A percentile compares a stretch with the other conserved stretches of the same genome.
phyloP scores from a whole-genome alignment of 2,113 vertebrate genomes.

The Psettodes erumei region DNA sequence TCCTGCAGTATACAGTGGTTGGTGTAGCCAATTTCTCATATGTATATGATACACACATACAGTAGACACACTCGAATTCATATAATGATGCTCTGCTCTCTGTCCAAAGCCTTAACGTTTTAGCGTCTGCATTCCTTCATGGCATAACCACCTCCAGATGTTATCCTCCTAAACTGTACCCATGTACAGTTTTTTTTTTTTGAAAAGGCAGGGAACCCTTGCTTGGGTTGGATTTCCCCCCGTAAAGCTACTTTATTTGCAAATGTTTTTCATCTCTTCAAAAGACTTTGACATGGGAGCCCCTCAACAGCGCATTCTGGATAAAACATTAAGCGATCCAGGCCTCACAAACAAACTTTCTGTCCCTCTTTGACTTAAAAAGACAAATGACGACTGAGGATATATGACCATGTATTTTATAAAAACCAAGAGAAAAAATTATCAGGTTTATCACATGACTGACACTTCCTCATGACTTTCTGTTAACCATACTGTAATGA shows the following conservation, averaged over 20 bases:
- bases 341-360: conserved; percentile 51
- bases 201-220: conserved; percentile 39
- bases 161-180: conserved; percentile 48
- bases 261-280: conserved; percentile 58
- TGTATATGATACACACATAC: not conserved
- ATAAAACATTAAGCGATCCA: conserved; percentile 58
- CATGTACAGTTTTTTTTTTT: conserved; percentile 20
- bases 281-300: conserved; percentile 45
- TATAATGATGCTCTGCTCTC: conserved; percentile 34
- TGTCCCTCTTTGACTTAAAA: conserved; percentile 29
- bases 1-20: not conserved
- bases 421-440: conserved; percentile 18
- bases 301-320: conserved; percentile 44
- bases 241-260: conserved; percentile 56
- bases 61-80: conserved; percentile 4
- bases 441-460: conserved; percentile 1
- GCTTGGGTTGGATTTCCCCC: conserved; percentile 51
- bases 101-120: conserved; percentile 37
- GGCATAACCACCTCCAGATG: conserved; percentile 71
- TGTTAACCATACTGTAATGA: conserved; percentile 4
- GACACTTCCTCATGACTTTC: conserved; percentile 9
- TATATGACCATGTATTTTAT: conserved; percentile 40
- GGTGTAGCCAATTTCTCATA: conserved; percentile 2
- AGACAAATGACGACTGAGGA: conserved; percentile 29
- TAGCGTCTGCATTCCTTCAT: conserved; percentile 56